Conservation (phyloP, 2,888 invertebrate species). For the Zygaena filipendulae region DNA sequence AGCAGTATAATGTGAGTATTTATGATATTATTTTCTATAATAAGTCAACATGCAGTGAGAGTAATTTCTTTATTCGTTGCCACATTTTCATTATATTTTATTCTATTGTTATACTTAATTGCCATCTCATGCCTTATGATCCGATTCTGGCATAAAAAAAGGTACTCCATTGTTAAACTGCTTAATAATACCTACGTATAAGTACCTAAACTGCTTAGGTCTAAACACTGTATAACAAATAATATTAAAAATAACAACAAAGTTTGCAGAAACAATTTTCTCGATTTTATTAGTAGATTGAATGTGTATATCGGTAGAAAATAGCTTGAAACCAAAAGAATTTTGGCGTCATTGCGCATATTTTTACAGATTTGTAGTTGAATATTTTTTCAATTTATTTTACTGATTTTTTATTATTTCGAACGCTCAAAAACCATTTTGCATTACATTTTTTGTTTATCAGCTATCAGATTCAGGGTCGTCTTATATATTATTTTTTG, state of each 20-base stretch:
- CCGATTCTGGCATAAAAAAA: too few species aligned
- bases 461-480: constrained; percentile 45
- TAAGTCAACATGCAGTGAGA: background rate
- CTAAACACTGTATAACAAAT: too few species aligned
- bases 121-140: too few species aligned
- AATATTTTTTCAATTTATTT: constrained; percentile 27
- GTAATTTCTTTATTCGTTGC: background rate
- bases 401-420: constrained; percentile 1
- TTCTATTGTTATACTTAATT: constrained; percentile 23
- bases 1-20: constrained; percentile 61
- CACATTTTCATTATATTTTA: constrained; percentile 14
- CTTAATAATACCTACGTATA: too few species aligned
- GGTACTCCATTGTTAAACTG: too few species aligned
- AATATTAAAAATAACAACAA: too few species aligned
- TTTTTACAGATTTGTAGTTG: constrained; percentile 36
- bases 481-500: constrained; percentile 32
- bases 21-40: constrained; percentile 2
- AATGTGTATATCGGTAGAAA: constrained; percentile 47
- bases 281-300: too few species aligned
- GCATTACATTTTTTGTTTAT: constrained; percentile 29
- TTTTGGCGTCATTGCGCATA: constrained; percentile 43
- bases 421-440: background rate
- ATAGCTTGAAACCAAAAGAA: constrained; percentile 27
- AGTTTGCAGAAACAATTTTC: too few species aligned
- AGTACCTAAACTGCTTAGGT: too few species aligned